Base-by-base conservation (phyloP, 2,888 invertebrate genomes). In the Junonia oenone region DNA sequence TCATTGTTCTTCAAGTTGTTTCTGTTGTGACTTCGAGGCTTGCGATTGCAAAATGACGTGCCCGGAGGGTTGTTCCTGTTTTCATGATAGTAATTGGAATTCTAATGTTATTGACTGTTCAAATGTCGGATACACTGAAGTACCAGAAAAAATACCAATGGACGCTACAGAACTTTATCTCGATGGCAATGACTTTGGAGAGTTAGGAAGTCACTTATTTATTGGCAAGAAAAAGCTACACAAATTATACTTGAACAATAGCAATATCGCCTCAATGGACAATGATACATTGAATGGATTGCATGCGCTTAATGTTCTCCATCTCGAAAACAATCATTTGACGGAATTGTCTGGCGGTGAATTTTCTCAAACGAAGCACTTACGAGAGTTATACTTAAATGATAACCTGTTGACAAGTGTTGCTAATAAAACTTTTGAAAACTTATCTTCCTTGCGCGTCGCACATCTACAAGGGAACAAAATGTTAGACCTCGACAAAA, bases 31-130 rank as follows among this genome's bases (percentile, higher is more conserved):
- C 70, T 97, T 95, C 82, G 96, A 95, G 77, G 95, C 95, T 38
- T 97, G 97, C 76, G 97, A 97, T 81, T 97, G 97, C 81, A 95
- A 96, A 88, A 96, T 96, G 94, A 94, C 95, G 37, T 97, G 97
- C 70, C 97, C 97, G 11, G 92, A 93, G 71, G 94, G 94, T 70
- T 97, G 97, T 81, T 94, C 94, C 48, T 97, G 97, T 76, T 96
- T 94, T 78, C 95, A 96, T 78, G 96, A 96, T 75, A 94, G 94
- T 78, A 93, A 94, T 66, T 96, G 96, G 95, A 93, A 93, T 60
- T 94, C 95, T 61, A 96, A 96, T 83, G 94, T 96, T 22, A 95
- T 96, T 48, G 95, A 95, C 77, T 96, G 96, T 73, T 94, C 94
- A 58, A 94, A 93, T 73, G 93, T 93, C 31, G 94, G 93, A 35